Base-by-base conservation (phyloP, 2,888 invertebrate genomes). In the Parnassius orleans region DNA sequence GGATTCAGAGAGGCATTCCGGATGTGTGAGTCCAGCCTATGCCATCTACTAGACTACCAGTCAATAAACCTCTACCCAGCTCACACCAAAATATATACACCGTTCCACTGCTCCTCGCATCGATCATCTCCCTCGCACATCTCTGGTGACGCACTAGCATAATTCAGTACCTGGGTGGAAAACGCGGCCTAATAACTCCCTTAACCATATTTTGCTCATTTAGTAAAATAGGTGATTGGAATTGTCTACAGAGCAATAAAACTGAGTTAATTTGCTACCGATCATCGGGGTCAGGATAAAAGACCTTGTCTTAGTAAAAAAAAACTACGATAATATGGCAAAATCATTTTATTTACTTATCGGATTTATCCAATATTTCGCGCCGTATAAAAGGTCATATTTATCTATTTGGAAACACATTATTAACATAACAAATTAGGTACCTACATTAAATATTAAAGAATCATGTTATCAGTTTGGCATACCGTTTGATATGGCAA, bases 371-470 rank as follows among this genome's bases (percentile, higher is more conserved):
- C 44, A 57, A 19, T 12, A 58, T 51, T 54, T 43, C 52, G 53
- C 57, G 62, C 57, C 33, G 53, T 57, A 19, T 33, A 53, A 53
- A 53, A 54, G 62, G 58, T 58, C 58, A 63, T 44, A 54, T n/a
- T 62, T 62, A 58, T 62, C 62, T 12, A 58, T 46, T 41, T n/a
- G 24, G 44, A 50, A 51, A 54, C 15, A 60, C 42, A 48, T 52
- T 60, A 53, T 50, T 54, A 12, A 43, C 43, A 57, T 53, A 24
- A 24, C 24, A 42, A 46, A 56, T 52, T 61, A 43, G 42, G n/a
- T 19, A 19, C 2, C 19, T 61, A 57, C n/a, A 61, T 52, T 48
- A 55, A 46, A n/a, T 46, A n/a, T 7, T 12, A 48, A 48, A 9
- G 48, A 48, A 11, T 42, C n/a, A 14, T 15, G 24, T 53, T 46